Conservation (phyloP, 2,888 invertebrate species). For the Pteria penguin region DNA sequence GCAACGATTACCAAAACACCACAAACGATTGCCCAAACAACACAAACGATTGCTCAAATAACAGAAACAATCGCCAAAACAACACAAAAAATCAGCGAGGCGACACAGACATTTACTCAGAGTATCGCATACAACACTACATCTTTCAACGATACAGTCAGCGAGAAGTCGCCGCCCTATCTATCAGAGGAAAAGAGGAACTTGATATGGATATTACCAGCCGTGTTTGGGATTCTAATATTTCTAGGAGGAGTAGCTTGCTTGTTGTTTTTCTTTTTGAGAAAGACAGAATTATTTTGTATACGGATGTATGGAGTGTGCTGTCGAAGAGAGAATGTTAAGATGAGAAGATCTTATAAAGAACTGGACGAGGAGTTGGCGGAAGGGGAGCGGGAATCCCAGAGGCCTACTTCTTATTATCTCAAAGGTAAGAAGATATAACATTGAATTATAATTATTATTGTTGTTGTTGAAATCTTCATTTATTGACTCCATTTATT, state of each 20-base stretch:
- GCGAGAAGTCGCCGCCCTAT: not conserved
- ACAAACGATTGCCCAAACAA: not conserved
- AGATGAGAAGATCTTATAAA: constrained; percentile 9
- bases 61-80: not conserved
- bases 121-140: too few species aligned
- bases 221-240: constrained; percentile 10
- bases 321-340: not conserved
- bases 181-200: not conserved
- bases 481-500: too few species aligned
- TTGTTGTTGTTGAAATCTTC: too few species aligned
- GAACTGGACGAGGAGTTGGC: constrained; percentile 12
- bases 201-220: constrained; percentile 13
- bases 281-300: not conserved
- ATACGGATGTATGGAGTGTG: not conserved
- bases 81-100: not conserved
- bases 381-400: too few species aligned
- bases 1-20: not conserved
- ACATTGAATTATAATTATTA: too few species aligned
- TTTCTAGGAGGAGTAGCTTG: constrained; percentile 15
- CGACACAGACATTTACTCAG: too few species aligned
- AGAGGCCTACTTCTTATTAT: not conserved
- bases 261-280: constrained; percentile 2
- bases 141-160: not conserved
- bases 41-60: not conserved
- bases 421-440: constrained; percentile 5